These are phyloP conservation scores for Caloenas nicobarica DNA, from an alignment of 2,113 vertebrate genomes.

Conservation along the genomic window DNA sequence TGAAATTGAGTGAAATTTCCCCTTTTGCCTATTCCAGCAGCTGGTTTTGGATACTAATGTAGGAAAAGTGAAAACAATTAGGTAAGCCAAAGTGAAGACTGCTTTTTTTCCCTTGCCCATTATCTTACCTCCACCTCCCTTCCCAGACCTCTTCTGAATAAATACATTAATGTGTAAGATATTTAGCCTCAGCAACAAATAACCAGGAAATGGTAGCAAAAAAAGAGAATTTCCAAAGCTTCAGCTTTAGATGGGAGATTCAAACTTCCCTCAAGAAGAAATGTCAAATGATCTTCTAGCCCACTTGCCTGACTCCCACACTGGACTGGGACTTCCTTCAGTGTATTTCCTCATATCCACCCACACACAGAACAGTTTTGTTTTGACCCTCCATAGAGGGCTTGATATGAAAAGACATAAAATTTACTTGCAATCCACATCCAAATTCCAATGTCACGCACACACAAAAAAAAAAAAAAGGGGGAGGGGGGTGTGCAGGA, in stretches of 20 bases:
- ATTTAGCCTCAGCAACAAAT: background rate
- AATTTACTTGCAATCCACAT: background rate
- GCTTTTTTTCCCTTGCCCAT: background rate
- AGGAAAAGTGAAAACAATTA: background rate
- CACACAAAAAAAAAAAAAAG: background rate
- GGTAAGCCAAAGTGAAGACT: background rate
- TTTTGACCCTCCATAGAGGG: background rate
- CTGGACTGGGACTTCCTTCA: background rate
- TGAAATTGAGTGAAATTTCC: background rate
- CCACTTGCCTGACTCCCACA: background rate
- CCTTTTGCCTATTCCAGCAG: background rate
- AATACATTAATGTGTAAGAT: background rate
- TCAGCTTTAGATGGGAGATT: background rate
- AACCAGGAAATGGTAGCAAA: background rate
- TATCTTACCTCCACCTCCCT: background rate
- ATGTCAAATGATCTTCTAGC: background rate
- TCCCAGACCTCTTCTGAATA: background rate
- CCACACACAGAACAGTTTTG: background rate
- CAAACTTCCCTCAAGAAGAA: background rate
- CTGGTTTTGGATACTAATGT: background rate
- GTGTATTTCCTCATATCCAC: background rate
- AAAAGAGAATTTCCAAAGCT: background rate
- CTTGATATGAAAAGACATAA: background rate
- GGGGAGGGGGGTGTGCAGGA: too few species aligned
- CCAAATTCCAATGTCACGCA: background rate